Conservation (phyloP, 2,797 vertebrate genomes). For the Scolopax bukidnonensis region DNA sequence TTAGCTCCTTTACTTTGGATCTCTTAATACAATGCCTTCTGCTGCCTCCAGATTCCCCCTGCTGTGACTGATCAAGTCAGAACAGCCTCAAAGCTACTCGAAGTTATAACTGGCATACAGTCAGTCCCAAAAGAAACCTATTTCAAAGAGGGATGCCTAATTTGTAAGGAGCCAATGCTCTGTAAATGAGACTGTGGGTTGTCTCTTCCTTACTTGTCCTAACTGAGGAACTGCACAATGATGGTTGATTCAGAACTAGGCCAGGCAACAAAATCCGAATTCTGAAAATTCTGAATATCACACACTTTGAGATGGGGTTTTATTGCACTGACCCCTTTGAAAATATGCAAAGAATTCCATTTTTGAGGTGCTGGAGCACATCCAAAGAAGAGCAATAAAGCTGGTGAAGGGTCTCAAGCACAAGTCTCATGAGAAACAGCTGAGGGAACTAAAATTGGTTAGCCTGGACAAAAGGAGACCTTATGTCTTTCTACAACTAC, state of each 20-base stretch:
- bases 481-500: fast-evolving
- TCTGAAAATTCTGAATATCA: background rate
- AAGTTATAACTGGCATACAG: background rate
- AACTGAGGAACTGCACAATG: background rate
- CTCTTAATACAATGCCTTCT: background rate
- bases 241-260: background rate
- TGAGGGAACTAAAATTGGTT: background rate
- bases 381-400: fast-evolving
- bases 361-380: background rate
- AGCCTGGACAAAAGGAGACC: background rate
- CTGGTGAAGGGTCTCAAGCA: background rate
- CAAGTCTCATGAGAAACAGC: background rate
- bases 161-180: background rate
- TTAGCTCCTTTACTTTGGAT: background rate
- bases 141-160: background rate
- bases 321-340: background rate
- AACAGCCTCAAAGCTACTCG: background rate
- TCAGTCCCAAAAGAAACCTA: background rate
- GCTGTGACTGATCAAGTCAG: background rate
- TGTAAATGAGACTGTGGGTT: background rate
- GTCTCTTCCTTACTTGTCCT: fast-evolving
- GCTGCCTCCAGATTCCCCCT: background rate
- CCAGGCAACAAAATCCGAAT: background rate
- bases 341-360: fast-evolving
- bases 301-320: background rate